Percentiles rank a stretch among this genome's conserved stretches.
These are phyloP conservation scores for Uropsilus gracilis DNA, from an alignment of 2,113 vertebrate species.

Conservation along the genomic window DNA sequence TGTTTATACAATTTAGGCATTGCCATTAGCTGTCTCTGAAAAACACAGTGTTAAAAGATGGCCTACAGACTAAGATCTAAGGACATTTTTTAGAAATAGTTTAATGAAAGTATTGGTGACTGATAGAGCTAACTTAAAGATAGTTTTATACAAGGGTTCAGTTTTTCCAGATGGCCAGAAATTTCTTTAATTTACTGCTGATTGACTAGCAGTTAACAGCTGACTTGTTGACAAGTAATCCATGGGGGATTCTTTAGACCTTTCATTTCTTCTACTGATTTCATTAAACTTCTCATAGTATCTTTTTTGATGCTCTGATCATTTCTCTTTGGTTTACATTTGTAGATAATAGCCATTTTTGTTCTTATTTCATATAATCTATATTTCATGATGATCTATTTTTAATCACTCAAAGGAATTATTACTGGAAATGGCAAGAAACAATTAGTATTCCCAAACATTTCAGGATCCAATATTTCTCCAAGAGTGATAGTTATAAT, in stretches of 20 bases:
- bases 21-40: too few species aligned
- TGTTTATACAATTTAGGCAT: too few species aligned
- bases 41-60: too few species aligned
- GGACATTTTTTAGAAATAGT: neutral
- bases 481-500: neutral
- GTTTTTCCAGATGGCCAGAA: conserved; percentile 4
- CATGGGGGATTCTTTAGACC: neutral
- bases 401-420: neutral
- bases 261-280: neutral
- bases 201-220: too few species aligned
- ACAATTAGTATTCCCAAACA: neutral
- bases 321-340: neutral
- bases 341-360: neutral
- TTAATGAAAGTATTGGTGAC: neutral
- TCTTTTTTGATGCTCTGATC: neutral
- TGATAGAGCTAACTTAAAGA: neutral
- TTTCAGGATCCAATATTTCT: neutral
- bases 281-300: neutral
- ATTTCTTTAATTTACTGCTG: neutral
- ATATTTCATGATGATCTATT: neutral
- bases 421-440: neutral
- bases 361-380: neutral
- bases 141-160: neutral
- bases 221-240: neutral
- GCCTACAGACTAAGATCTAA: neutral